Conservation (phyloP, 2,888 invertebrate species). For the Nymphalis polychloros region DNA sequence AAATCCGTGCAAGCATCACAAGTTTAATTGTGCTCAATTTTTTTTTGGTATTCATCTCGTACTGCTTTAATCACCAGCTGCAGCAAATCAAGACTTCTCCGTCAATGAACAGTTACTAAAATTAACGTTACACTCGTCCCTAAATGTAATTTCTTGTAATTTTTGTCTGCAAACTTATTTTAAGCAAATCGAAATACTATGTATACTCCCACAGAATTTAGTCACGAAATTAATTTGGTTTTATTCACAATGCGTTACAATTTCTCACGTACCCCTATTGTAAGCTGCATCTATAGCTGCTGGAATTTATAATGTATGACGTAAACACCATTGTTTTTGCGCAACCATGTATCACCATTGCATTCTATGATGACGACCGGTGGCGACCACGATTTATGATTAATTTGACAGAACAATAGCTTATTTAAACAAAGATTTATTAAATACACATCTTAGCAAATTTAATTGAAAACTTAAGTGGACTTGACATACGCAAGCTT, state of each 20-base stretch:
- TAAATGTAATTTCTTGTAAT: background rate
- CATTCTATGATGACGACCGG: conserved; percentile 35
- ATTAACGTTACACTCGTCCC: too few relatives aligned
- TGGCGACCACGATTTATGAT: conserved; percentile 31
- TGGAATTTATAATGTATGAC: conserved; percentile 54
- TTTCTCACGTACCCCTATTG: conserved; percentile 59
- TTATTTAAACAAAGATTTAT: conserved; percentile 21
- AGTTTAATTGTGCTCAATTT: too few relatives aligned
- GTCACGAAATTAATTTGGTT: conserved; percentile 36
- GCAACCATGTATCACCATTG: conserved; percentile 52
- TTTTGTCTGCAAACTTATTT: background rate
- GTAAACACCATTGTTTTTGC: conserved; percentile 57
- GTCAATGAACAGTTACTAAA: too few relatives aligned
- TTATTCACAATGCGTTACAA: conserved; percentile 55
- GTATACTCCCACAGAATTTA: conserved; percentile 28
- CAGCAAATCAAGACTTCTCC: too few relatives aligned
- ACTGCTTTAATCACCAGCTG: too few relatives aligned
- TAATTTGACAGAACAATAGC: conserved; percentile 38
- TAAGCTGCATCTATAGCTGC: conserved; percentile 37
- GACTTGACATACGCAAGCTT: conserved; percentile 5
- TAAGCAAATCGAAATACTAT: conserved; percentile 17
- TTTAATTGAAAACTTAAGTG: conserved; percentile 14
- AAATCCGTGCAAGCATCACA: too few relatives aligned
- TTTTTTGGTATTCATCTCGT: too few relatives aligned
- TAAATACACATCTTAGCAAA: conserved; percentile 4